Evolutionary conservation across 1,140 invertebrate genomes (phyloP).

Genomic region (Leucophenga varia): DNA sequence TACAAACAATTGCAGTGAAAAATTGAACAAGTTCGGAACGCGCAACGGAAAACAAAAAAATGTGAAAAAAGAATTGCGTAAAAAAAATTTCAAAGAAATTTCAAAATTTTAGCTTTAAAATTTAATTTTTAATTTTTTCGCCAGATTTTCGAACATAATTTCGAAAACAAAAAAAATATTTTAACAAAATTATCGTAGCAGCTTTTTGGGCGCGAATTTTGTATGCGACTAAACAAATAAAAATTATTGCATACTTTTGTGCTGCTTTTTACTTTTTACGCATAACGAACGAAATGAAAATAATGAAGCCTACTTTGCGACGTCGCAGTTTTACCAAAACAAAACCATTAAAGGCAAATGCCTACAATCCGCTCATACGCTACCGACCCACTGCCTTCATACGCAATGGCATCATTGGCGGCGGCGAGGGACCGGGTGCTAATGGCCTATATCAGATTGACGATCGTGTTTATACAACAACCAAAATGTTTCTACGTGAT

Average conservation of each 20-base stretch:
- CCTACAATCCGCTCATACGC: conserved; percentile 40
- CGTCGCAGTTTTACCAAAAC: conserved; percentile 47
- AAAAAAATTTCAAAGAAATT: neutral
- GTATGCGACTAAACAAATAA: too few species aligned
- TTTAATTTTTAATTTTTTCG: too few species aligned
- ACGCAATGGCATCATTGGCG: conserved; percentile 48
- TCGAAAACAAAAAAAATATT: too few species aligned
- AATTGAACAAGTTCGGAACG: conserved; percentile 45
- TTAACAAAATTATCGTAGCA: too few species aligned
- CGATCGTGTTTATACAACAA: conserved; percentile 50
- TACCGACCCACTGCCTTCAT: conserved; percentile 46
- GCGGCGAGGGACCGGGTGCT: conserved; percentile 40
- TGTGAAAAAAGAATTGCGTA: neutral
- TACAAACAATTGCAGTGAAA: conserved; percentile 44
- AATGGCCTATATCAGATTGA: conserved; percentile 47
- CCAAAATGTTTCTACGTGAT: conserved; percentile 50
- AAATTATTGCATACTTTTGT: conserved; percentile 16
- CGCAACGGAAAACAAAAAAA: conserved; percentile 16
- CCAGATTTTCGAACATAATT: too few species aligned
- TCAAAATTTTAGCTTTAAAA: neutral
- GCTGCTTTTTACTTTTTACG: neutral
- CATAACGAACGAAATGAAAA: conserved; percentile 15
- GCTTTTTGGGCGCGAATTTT: too few species aligned
- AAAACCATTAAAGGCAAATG: conserved; percentile 35
- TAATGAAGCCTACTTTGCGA: conserved; percentile 40